Conservation (phyloP, 2,113 vertebrate genomes). For the Alligator mississippiensis region DNA sequence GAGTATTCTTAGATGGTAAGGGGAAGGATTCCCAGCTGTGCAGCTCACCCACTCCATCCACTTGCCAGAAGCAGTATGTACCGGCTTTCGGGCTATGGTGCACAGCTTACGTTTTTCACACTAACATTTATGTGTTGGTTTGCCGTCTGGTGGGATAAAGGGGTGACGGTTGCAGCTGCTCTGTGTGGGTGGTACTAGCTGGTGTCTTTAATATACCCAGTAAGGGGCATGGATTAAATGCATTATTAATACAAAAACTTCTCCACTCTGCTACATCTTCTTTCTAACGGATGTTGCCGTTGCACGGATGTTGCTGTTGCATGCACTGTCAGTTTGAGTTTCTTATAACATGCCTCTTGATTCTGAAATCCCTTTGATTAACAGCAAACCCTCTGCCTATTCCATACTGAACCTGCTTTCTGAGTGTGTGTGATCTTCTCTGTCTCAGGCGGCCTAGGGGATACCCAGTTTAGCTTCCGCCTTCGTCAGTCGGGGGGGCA, state of each 20-base stretch:
- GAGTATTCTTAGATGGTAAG: too few relatives aligned
- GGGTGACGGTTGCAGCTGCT: not conserved
- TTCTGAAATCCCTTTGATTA: accelerated
- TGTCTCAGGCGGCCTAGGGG: slow-evolving; percentile 90
- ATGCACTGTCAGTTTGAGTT: not conserved
- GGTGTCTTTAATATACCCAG: not conserved
- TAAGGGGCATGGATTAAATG: not conserved
- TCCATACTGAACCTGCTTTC: not conserved
- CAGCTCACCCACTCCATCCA: not conserved
- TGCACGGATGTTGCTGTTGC: too few relatives aligned
- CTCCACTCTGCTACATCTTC: accelerated
- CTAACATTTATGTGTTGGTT: not conserved
- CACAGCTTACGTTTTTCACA: not conserved
- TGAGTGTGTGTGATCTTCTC: not conserved
- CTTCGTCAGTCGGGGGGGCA: slow-evolving; percentile 90
- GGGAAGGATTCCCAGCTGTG: not conserved
- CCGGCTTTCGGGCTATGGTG: not conserved
- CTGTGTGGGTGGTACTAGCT: not conserved
- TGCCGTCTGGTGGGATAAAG: accelerated
- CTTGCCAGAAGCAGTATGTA: not conserved
- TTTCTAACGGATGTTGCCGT: not conserved
- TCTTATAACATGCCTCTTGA: not conserved
- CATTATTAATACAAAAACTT: not conserved
- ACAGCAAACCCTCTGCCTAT: not conserved
- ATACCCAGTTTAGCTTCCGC: slow-evolving; percentile 96